Conservation (phyloP, 2,797 vertebrate species). For the Cichlasoma orientale region DNA sequence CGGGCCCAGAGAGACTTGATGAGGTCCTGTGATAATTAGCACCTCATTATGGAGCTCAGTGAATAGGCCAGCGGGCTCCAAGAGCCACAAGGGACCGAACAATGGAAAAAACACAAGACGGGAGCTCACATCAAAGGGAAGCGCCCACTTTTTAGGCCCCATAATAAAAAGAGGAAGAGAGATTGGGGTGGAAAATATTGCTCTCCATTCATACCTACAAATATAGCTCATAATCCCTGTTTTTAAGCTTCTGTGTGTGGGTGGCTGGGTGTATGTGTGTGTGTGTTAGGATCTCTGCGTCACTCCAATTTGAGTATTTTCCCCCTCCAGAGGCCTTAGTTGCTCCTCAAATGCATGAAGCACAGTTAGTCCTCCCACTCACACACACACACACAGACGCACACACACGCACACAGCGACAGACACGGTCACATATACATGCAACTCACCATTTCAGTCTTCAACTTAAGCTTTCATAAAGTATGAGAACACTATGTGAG, state of each 20-base stretch:
- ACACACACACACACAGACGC: slow-evolving; percentile 8
- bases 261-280: slow-evolving; percentile 19
- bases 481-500: slow-evolving; percentile 31
- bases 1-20: slow-evolving; percentile 62
- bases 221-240: slow-evolving; percentile 66
- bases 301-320: slow-evolving; percentile 42
- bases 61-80: slow-evolving; percentile 57
- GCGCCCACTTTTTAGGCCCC: slow-evolving; percentile 45
- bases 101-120: slow-evolving; percentile 57
- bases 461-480: slow-evolving; percentile 35
- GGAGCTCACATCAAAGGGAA: slow-evolving; percentile 65
- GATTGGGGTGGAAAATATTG: slow-evolving; percentile 42
- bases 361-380: slow-evolving; percentile 21
- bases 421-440: neutral
- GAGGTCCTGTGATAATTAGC: slow-evolving; percentile 78
- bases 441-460: slow-evolving; percentile 13
- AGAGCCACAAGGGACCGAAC: slow-evolving; percentile 53
- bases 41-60: slow-evolving; percentile 71
- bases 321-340: slow-evolving; percentile 39
- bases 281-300: slow-evolving; percentile 37
- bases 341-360: slow-evolving; percentile 56
- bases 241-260: slow-evolving; percentile 48
- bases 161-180: slow-evolving; percentile 41
- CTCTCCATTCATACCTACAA: slow-evolving; percentile 66
- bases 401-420: slow-evolving; percentile 1